Conservation (phyloP, 1,140 invertebrate genomes). For the Drosophila funebris region DNA sequence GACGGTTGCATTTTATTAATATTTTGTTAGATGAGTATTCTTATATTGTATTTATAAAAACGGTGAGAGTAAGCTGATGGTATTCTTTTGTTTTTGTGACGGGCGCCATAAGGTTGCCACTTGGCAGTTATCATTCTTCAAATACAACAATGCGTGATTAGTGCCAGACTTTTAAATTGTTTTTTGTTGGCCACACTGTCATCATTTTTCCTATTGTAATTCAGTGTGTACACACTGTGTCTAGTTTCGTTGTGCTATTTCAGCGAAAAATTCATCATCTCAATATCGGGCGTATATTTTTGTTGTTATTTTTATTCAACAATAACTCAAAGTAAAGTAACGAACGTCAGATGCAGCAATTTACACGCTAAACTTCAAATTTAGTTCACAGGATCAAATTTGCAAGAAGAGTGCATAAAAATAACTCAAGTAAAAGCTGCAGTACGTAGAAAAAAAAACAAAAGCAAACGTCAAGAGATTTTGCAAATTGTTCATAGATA, state of each 20-base stretch:
- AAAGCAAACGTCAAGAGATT: conserved; percentile 44
- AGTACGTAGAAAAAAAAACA: conserved; percentile 42
- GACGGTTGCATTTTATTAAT: conserved; percentile 26
- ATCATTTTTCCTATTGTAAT: conserved; percentile 11
- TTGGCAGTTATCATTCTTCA: not conserved
- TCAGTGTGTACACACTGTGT: conserved; percentile 46
- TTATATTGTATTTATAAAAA: not conserved
- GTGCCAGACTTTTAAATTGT: not conserved
- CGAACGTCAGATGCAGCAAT: conserved; percentile 33
- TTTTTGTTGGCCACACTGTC: conserved; percentile 8
- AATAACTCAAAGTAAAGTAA: conserved; percentile 34
- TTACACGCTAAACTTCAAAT: conserved; percentile 25
- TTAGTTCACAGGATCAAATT: conserved; percentile 15
- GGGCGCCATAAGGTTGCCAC: conserved; percentile 15
- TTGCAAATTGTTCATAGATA: conserved; percentile 47
- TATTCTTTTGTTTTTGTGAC: conserved; percentile 22
- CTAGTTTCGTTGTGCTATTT: conserved; percentile 44
- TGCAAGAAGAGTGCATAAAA: conserved; percentile 17
- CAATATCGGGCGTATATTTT: conserved; percentile 47
- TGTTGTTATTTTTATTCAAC: conserved; percentile 48
- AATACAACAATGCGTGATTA: conserved; percentile 12
- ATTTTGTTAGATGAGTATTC: not conserved
- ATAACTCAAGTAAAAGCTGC: conserved; percentile 28
- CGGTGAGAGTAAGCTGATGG: conserved; percentile 17
- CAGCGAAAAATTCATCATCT: conserved; percentile 57